phyloP scores from a whole-genome alignment of 2,888 invertebrate species.

The Abrostola triplasia region DNA sequence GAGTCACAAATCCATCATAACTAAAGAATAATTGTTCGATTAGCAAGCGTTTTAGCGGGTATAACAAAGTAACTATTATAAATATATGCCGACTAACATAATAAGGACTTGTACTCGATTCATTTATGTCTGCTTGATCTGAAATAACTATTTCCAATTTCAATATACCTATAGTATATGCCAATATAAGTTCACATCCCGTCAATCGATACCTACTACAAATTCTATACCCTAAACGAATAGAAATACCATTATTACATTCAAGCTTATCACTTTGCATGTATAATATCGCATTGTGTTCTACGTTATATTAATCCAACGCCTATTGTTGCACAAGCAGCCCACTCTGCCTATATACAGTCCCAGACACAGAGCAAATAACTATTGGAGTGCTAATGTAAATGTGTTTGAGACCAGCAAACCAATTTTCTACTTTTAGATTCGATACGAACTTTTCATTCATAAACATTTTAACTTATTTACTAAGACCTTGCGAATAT shows the following conservation, averaged over 20 bases:
- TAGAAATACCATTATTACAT: constrained; percentile 45
- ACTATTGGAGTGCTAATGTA: constrained; percentile 6
- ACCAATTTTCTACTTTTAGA: too few relatives aligned
- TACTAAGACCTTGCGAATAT: too few relatives aligned
- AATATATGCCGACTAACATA: too few relatives aligned
- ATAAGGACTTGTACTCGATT: too few relatives aligned
- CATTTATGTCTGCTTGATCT: too few relatives aligned
- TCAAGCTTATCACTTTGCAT: constrained; percentile 48
- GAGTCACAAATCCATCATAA: too few relatives aligned
- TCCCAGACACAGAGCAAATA: constrained; percentile 6
- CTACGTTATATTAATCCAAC: constrained; percentile 48
- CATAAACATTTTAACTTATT: background rate
- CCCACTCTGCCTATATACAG: constrained; percentile 47
- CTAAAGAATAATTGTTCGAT: background rate
- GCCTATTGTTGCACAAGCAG: constrained; percentile 49
- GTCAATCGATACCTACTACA: constrained; percentile 27
- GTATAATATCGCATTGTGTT: constrained; percentile 48
- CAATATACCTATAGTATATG: background rate
- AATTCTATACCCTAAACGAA: constrained; percentile 34
- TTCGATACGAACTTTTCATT: background rate
- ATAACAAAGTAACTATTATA: too few relatives aligned
- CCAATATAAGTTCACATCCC: constrained; percentile 22
- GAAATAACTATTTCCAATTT: too few relatives aligned
- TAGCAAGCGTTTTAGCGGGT: background rate
- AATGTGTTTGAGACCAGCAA: background rate